Evolutionary conservation across 2,888 invertebrate genomes (phyloP), one percentile per base, ranked within the genome.

Genomic region (Volucella bombylans): DNA sequence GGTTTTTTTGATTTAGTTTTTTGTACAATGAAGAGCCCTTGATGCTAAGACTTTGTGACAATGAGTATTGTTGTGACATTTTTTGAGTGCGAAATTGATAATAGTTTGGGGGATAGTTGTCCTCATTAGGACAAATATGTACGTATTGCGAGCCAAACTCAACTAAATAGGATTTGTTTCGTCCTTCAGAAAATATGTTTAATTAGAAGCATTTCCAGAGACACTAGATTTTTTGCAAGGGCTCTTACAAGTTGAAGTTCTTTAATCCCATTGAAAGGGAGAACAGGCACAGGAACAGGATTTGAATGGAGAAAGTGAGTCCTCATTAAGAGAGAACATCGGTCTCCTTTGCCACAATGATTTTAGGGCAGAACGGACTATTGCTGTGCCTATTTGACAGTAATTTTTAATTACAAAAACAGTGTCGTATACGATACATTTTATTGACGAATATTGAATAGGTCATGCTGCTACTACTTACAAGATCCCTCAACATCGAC

Each of bases 21-120:
- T 59, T 79, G 61, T 47, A 52, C 62, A 64, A 55, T 64, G 39
- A 67, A 71, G 54, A 67, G 39, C 61, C 49, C 61, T 67, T 82
- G 64, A 71, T 61, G 78, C 43, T 67, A 67, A 67, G 71, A 72
- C 55, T 67, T 68, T 82, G 47, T 23, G 41, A 69, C 62, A 76
- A 69, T 69, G 62, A 80, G 74, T 68, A 55, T 68, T 62, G 62
- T 68, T 64, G 10, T 31, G 47, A 52, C 43, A 47, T 67, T 49
- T 50, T 47, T 47, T 14, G 55, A 62, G 54, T 68, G 68, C 68
- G 43, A 68, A 80, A 74, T 68, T 72, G 65, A 52, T 79, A 72
- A 71, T 78, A 57, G 55, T 57, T 65, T 49, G 50, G 62, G 43
- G 49, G n/a, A 31, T 31, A 43, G 12, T 54, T 18, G 52, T 59